Conservation (phyloP, 2,113 vertebrate species). For the Rhinopithecus roxellana region DNA sequence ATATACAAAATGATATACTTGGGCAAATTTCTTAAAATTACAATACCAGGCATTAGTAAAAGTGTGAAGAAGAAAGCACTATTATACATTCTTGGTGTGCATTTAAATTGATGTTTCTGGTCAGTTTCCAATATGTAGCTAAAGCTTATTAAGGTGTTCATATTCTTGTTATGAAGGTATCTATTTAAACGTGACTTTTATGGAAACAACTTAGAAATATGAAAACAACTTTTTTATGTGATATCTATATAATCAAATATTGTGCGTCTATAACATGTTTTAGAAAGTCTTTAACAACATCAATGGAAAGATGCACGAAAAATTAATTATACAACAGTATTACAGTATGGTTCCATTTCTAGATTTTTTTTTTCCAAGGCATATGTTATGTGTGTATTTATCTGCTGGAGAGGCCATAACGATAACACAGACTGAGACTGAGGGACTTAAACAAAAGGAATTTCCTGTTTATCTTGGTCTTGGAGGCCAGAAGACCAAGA, state of each 20-base stretch:
- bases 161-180: neutral
- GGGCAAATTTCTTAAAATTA: neutral
- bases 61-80: neutral
- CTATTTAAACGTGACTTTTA: neutral
- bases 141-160: neutral
- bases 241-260: neutral
- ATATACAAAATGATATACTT: neutral
- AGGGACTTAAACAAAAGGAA: neutral
- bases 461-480: neutral
- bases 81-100: neutral
- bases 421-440: neutral
- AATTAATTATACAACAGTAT: neutral
- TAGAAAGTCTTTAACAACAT: neutral
- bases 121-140: neutral
- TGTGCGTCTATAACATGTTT: neutral
- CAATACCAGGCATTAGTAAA: neutral
- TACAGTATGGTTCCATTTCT: neutral
- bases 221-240: neutral
- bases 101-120: neutral
- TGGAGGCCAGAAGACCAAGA: neutral
- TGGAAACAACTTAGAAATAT: neutral
- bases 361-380: neutral
- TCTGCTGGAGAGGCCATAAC: neutral
- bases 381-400: neutral
- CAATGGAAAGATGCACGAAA: neutral